Percentiles rank a stretch among this genome's conserved stretches.
These are phyloP conservation scores for Leptarthrus brevirostris DNA, from an alignment of 2,888 invertebrate species.

Conservation along the genomic window DNA sequence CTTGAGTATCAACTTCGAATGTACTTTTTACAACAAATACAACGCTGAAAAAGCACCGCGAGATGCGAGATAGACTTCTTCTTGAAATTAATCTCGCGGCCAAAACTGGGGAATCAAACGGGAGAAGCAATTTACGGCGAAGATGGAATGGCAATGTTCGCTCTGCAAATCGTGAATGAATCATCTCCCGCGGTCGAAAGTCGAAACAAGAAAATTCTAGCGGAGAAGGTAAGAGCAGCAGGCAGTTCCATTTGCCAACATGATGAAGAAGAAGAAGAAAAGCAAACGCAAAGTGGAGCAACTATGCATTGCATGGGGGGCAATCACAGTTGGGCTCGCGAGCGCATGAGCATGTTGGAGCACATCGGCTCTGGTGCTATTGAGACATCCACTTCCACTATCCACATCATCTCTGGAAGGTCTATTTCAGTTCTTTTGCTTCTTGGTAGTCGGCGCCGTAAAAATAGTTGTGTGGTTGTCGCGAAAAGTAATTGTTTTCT, in stretches of 20 bases:
- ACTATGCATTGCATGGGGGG: background rate
- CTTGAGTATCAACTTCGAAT: no score
- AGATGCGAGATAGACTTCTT: no score
- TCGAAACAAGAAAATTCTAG: background rate
- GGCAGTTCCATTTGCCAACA: background rate
- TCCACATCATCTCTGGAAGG: no score
- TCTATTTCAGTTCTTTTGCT: no score
- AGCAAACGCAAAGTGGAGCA: background rate
- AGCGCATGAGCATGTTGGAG: background rate
- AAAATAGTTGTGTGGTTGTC: background rate
- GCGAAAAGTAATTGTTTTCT: background rate
- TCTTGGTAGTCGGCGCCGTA: no score
- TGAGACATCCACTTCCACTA: no score
- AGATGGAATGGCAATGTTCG: conserved; percentile 2
- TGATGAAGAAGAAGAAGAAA: background rate
- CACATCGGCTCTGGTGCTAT: no score
- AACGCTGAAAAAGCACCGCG: no score
- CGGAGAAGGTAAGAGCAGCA: background rate
- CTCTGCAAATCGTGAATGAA: conserved; percentile 49
- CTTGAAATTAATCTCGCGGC: conserved; percentile 46
- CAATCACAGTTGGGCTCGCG: background rate
- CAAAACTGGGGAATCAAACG: background rate
- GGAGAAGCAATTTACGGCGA: conserved; percentile 26
- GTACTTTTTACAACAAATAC: no score
- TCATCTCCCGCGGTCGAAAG: background rate